phyloP scores from a whole-genome alignment of 2,888 invertebrate species.

The Muscina levida region DNA sequence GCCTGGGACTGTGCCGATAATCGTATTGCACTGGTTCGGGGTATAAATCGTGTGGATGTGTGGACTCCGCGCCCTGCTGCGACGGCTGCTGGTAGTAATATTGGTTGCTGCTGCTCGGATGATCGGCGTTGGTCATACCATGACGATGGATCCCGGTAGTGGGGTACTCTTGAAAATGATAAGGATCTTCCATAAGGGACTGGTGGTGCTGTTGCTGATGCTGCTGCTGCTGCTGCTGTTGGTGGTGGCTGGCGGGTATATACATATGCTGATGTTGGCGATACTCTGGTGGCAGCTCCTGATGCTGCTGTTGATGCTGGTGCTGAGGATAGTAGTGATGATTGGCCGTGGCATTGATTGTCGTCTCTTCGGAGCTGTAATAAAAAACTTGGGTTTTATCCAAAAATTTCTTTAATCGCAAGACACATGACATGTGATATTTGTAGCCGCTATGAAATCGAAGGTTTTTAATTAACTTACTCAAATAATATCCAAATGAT shows the following conservation, averaged over 20 bases:
- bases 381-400: slow-evolving; percentile 77
- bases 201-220: slow-evolving; percentile 65
- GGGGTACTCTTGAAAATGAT: slow-evolving; percentile 69
- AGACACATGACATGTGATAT: slow-evolving; percentile 13
- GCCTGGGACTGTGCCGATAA: slow-evolving; percentile 78
- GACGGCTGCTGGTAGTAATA: slow-evolving; percentile 63
- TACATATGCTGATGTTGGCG: slow-evolving; percentile 59
- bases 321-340: slow-evolving; percentile 70
- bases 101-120: slow-evolving; percentile 61
- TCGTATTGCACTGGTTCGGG: slow-evolving; percentile 76
- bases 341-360: slow-evolving; percentile 74
- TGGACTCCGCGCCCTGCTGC: slow-evolving; percentile 59
- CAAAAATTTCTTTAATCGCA: slow-evolving; percentile 67
- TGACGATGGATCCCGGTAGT: slow-evolving; percentile 63
- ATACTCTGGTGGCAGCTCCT: slow-evolving; percentile 64
- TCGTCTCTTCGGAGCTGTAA: slow-evolving; percentile 79
- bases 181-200: slow-evolving; percentile 72
- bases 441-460: slow-evolving; percentile 1
- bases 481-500: slow-evolving; percentile 95
- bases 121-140: slow-evolving; percentile 64
- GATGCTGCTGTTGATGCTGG: slow-evolving; percentile 56
- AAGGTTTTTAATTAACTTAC: slow-evolving; percentile 82
- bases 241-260: slow-evolving; percentile 66
- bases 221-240: slow-evolving; percentile 40
- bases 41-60: slow-evolving; percentile 72